Base-by-base conservation (phyloP, 2,797 vertebrate genomes). In the Neopelma chrysocephalum region DNA sequence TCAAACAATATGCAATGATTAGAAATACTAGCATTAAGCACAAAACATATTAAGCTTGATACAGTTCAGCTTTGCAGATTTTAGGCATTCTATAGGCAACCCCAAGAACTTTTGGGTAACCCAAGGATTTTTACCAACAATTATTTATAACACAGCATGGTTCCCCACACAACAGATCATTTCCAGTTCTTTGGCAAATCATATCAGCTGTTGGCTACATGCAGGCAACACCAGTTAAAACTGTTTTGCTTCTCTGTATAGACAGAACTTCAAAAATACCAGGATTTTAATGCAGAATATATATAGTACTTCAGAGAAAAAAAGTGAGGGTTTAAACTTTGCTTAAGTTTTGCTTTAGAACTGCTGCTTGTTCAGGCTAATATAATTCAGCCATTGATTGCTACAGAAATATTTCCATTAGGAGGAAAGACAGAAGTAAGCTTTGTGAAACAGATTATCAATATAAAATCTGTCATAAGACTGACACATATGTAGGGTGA, bases 1-100 rank as follows among this genome's bases (percentile, higher is more conserved):
- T 97, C 86, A 96, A 88, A 97, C 81, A 82, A 92, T 56, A 96
- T 2, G 40, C 32, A 93, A 14, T 65, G 22, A 84, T 21, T 61
- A 87, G n/a, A 82, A 81, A 38, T 69, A 29, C 50, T 68, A 96
- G 79, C 65, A 94, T 82, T 91, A 96, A 50, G 31, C 36, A 96
- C 54, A 62, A 75, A 65, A 53, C 9, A 54, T 27, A 53, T 22
- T 47, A 65, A 65, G 21, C 43, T 81, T 86, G 25, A 91, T 34
- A 45, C 9, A 81, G 43, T 76, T 81, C 50, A 78, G 53, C 38
- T 81, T 77, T 66, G 58, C 3, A 62, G 50, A 45, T 70, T 91
- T 65, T 2, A 32, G 53, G 58, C 13, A 62, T 57, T 75, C 64
- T 62, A 23, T 20, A 91, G 45, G 31, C n/a, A 81, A 51, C 6